These are phyloP conservation scores for Promerops cafer DNA, from an alignment of 2,113 vertebrate genomes.

Conservation along the genomic window DNA sequence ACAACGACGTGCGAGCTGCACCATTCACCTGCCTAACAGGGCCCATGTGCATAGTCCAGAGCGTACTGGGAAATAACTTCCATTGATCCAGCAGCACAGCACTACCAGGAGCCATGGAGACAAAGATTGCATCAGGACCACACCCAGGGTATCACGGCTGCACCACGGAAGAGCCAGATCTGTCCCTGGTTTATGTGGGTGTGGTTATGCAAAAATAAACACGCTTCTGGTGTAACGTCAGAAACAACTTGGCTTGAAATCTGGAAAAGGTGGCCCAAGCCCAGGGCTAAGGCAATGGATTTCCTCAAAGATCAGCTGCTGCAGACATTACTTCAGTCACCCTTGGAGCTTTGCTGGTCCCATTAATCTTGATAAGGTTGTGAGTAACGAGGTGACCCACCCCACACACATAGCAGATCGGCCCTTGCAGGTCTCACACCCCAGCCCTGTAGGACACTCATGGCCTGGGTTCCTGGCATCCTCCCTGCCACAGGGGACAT, in stretches of 20 bases:
- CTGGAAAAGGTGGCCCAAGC: neutral
- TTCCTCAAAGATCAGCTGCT: neutral
- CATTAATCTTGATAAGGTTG: neutral
- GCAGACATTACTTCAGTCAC: neutral
- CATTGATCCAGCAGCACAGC: conserved; percentile 40
- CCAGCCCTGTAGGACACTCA: neutral
- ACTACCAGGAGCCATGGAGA: conserved; percentile 58
- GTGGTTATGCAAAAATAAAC: neutral
- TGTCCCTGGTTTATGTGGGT: neutral
- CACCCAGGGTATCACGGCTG: neutral
- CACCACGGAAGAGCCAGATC: neutral
- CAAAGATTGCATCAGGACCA: conserved; percentile 15
- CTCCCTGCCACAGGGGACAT: neutral
- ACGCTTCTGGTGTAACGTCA: neutral
- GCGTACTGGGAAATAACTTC: conserved; percentile 60
- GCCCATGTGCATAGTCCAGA: neutral
- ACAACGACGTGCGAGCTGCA: neutral
- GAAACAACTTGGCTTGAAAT: neutral
- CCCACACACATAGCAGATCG: fast-evolving
- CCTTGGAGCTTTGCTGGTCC: neutral
- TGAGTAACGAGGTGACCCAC: neutral
- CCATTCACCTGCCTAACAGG: conserved; percentile 25
- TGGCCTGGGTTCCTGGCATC: neutral
- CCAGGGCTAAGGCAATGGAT: neutral
- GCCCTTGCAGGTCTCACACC: neutral